Conservation (phyloP, 1,140 invertebrate species). For the Euglossa dilemma region DNA sequence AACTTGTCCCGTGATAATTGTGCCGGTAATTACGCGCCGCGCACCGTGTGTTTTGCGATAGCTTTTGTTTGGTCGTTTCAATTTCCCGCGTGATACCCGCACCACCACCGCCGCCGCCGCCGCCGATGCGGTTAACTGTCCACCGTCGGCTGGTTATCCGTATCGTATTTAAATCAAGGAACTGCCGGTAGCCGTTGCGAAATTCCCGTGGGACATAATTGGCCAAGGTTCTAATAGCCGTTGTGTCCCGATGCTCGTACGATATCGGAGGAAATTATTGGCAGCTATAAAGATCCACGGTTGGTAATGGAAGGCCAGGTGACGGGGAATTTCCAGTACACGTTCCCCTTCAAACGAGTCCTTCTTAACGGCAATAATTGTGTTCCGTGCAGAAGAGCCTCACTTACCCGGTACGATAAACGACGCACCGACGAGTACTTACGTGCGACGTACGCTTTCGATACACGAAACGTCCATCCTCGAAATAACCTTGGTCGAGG, state of each 20-base stretch:
- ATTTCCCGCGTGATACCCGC: neutral
- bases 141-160: neutral
- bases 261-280: neutral
- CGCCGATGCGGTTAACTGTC: neutral
- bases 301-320: neutral
- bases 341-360: neutral
- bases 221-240: neutral
- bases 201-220: neutral
- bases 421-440: neutral
- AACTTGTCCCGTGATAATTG: neutral
- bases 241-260: neutral
- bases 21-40: neutral
- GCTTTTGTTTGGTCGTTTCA: neutral
- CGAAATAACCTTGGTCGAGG: neutral
- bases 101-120: too few species aligned
- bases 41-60: neutral
- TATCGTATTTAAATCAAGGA: neutral
- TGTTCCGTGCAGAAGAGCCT: neutral
- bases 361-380: neutral
- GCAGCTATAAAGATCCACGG: neutral
- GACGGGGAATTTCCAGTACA: neutral
- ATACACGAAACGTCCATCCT: conserved; percentile 4
- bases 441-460: neutral
- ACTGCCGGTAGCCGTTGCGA: neutral
- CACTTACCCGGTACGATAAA: neutral